These are phyloP conservation scores for Megaceryle maxima DNA, from an alignment of 2,113 vertebrate species.

Conservation along the genomic window DNA sequence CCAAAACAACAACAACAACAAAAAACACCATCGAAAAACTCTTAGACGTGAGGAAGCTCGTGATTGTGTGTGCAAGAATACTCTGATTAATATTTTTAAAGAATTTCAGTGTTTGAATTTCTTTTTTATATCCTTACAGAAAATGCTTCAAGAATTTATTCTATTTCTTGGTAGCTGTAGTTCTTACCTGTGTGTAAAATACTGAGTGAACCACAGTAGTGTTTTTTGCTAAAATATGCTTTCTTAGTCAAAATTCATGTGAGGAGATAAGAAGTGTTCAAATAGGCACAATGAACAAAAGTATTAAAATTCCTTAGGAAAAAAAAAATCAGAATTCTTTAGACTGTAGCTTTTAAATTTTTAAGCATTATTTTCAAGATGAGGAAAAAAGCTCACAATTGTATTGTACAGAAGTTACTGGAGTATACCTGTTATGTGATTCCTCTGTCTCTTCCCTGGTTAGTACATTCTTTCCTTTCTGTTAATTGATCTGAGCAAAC, in stretches of 20 bases:
- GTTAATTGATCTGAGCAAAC: neutral
- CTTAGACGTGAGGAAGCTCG: neutral
- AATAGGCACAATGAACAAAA: neutral
- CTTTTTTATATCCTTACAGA: neutral
- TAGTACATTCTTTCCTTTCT: neutral
- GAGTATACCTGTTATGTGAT: neutral
- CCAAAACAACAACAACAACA: neutral
- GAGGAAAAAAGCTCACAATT: neutral
- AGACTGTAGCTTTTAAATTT: neutral
- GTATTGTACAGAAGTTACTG: neutral
- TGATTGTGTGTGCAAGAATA: neutral
- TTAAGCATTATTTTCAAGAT: neutral
- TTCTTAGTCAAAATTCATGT: neutral
- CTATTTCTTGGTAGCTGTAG: neutral
- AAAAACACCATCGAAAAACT: neutral
- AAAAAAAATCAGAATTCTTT: neutral
- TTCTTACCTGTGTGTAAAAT: neutral
- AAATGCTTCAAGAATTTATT: neutral
- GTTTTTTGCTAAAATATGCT: neutral
- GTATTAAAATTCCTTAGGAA: neutral
- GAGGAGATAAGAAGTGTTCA: neutral
- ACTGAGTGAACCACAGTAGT: neutral
- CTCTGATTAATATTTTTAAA: neutral
- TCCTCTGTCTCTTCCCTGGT: neutral
- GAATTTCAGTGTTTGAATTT: neutral